Evolutionary conservation across 2,113 vertebrate species (phyloP).

Genomic region (Proteles cristata): DNA sequence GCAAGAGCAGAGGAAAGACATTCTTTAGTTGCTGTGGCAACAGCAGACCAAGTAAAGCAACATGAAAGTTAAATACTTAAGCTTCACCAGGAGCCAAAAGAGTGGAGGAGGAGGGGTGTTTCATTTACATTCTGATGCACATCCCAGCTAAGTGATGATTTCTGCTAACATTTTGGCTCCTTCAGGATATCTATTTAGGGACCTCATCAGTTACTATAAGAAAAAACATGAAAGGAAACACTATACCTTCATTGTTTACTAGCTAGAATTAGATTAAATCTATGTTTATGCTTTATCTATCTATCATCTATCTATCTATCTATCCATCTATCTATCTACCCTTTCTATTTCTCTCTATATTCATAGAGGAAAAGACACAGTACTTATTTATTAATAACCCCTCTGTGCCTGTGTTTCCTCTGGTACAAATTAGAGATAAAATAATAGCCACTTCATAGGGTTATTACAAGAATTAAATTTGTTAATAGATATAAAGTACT

Average conservation of each 20-base stretch:
- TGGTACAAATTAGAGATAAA: neutral
- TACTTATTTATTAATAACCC: neutral
- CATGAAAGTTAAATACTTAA: slow-evolving; percentile 49
- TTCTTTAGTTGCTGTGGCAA: slow-evolving; percentile 62
- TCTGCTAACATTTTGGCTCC: neutral
- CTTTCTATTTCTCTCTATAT: neutral
- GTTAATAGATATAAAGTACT: neutral
- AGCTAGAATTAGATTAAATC: neutral
- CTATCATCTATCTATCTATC: neutral
- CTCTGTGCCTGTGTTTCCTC: neutral
- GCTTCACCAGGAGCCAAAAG: neutral
- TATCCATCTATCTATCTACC: neutral
- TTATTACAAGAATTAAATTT: neutral
- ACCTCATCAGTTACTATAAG: slow-evolving; percentile 5
- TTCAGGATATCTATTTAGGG: neutral
- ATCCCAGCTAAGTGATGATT: neutral
- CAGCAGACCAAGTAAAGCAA: neutral
- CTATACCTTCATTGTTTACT: neutral
- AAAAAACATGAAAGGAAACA: neutral
- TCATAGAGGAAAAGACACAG: neutral
- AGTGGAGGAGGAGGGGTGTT: neutral
- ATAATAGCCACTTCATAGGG: neutral
- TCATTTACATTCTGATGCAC: slow-evolving; percentile 53
- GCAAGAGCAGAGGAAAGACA: neutral
- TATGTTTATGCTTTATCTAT: neutral